These are phyloP conservation scores for Mus spretus DNA, from an alignment of 2,797 vertebrate genomes.

Conservation along the genomic window DNA sequence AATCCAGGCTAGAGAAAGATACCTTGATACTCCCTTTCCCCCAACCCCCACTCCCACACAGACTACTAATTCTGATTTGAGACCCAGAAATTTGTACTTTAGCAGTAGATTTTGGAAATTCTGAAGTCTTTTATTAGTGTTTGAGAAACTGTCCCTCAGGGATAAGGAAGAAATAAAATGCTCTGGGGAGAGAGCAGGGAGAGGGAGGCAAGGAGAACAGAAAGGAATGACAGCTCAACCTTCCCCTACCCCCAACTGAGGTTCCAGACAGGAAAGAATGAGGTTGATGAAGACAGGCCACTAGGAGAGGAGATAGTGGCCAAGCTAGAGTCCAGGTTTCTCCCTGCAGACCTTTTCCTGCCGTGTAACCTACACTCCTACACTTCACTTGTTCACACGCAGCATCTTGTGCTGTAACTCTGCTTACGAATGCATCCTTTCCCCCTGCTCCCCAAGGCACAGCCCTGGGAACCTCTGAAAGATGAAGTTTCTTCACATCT, in stretches of 20 bases:
- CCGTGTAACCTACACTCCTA: background rate
- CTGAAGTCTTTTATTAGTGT: background rate
- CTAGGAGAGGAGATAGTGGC: background rate
- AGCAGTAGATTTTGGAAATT: constrained; percentile 10
- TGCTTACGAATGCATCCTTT: background rate
- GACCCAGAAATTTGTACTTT: constrained; percentile 12
- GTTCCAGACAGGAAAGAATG: background rate
- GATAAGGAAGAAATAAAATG: background rate
- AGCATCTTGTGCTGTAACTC: background rate
- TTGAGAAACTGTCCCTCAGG: background rate
- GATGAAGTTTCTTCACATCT: background rate
- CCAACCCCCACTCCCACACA: background rate
- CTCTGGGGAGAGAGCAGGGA: background rate
- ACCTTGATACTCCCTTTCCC: background rate
- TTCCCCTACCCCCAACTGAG: background rate
- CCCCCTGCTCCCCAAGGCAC: background rate
- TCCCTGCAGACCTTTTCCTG: background rate
- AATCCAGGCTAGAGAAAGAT: background rate
- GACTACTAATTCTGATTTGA: background rate
- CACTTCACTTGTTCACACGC: background rate
- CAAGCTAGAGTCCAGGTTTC: background rate
- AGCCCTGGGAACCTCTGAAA: background rate
- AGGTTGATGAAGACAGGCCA: background rate
- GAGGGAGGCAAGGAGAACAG: background rate
- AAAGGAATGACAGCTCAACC: background rate